These are phyloP conservation scores for Eurosta solidaginis DNA, from an alignment of 1,140 invertebrate genomes.

Conservation along the genomic window DNA sequence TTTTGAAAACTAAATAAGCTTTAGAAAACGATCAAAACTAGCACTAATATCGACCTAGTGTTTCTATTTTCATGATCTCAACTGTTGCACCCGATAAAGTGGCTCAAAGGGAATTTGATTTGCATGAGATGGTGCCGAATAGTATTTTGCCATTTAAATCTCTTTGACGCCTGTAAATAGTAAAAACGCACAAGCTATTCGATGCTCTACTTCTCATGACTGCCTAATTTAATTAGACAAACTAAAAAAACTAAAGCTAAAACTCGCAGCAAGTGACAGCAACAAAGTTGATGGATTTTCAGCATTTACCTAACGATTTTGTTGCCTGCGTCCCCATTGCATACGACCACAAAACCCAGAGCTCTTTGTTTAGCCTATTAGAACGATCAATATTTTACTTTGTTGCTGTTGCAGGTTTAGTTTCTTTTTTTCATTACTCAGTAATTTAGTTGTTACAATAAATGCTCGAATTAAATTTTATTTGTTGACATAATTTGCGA, in stretches of 20 bases:
- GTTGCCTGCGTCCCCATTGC: not conserved
- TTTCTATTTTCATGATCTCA: no score
- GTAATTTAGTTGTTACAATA: not conserved
- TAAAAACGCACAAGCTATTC: not conserved
- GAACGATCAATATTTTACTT: constrained; percentile 16
- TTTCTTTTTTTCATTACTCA: not conserved
- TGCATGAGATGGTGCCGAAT: no score
- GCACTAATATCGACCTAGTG: no score
- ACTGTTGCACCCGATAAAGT: no score
- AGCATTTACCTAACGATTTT: not conserved
- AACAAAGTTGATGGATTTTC: constrained; percentile 6
- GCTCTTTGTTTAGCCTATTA: not conserved
- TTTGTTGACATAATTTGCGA: not conserved
- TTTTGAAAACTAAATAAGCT: no score
- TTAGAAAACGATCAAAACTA: no score
- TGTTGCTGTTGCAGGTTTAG: not conserved
- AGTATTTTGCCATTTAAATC: no score
- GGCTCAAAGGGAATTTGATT: no score
- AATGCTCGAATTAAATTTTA: not conserved
- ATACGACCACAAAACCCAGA: not conserved
- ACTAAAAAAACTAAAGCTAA: not conserved
- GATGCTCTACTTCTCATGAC: not conserved
- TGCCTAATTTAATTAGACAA: constrained; percentile 10
- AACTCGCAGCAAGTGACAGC: no score
- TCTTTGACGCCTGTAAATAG: no score